Evolutionary conservation across 2,888 invertebrate genomes (phyloP), one percentile per base, ranked within the genome.

Genomic region (Callinectes sapidus): DNA sequence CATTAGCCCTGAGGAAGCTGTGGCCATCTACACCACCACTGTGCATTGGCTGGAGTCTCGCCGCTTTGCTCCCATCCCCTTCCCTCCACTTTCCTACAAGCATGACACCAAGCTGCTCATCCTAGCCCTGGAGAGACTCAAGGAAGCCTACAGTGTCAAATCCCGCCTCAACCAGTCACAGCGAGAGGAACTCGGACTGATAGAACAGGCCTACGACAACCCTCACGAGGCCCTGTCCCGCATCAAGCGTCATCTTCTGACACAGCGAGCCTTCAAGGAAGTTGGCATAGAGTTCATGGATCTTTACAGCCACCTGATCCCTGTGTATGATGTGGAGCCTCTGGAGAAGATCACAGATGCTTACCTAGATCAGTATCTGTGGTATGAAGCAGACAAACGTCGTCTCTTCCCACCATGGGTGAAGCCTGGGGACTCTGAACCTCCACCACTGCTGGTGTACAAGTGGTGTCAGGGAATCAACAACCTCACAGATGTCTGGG

Each of bases 221-320:
- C 99, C 99, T 48, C 99, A 99, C 95, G 99, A 99, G 96, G 99
- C 99, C 0, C 96, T 99, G 95, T 99, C 99, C 0, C 97, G 99
- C 95, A 99, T 99, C 95, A 99, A 99, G 96, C 98, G 99, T 97
- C 99, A 99, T 96, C 96, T 99, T 95, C 96, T 99, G 8, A 99
- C 99, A 0, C 99, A 99, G 96, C 97, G 99, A 96, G 98, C 99
- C 16, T 99, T 99, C 95, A 99, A 99, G 96, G 99, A 99, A 97
- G 98, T 98, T 93, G 99, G 99, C 86, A 99, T 99, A 95, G 99
- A 99, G 96, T 99, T 99, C 96, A 99, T 99, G 99, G 99, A 99
- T 96, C 96, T 99, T 92, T 99, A 99, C 96, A 99, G 99, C 94
- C 99, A 99, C 95, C 96, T 99, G 94, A 99, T 99, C 94, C 99